Evolutionary conservation across 1,140 invertebrate species (phyloP), one percentile per base, ranked within the genome.

Genomic region (Zophobas atratus): DNA sequence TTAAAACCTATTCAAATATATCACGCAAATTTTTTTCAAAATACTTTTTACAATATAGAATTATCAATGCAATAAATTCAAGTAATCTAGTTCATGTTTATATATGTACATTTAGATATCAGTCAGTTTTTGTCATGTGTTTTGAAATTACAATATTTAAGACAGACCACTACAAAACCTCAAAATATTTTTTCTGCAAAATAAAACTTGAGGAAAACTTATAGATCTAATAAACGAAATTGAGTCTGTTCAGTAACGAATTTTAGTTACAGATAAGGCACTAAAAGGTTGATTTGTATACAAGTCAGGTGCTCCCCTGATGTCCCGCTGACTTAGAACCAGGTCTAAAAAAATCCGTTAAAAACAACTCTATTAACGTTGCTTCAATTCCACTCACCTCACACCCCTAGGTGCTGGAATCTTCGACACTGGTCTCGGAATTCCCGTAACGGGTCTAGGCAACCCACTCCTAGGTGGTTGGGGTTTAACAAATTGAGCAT

Each of bases 321-420:
- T 63, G 38, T 32, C 60, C 60, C 4, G 60, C 60, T 2, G 60
- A 67, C 20, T 43, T 67, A 32, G 57, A 63, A 38, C 36, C 35
- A 63, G 57, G 57, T 36, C 57, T 63, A n/a, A 38, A 63, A 36
- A 63, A 51, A 51, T 6, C 2, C 2, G 20, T n/a, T 6, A n/a
- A 2, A 51, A 20, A 5, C 3, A 46, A 46, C 8, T 46, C 3
- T 46, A 46, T 46, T 20, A 20, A 20, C 43, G 43, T 46, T 46
- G 3, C 3, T 2, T n/a, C 49, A 4, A 6, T 51, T 51, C 20
- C 71, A 76, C 35, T 73, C 75, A 81, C 80, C 78, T 51, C 33
- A 76, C 38, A 56, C 51, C 60, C 43, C 74, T 71, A 1, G 80
- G 80, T 6, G 67, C 80, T 34, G 80, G 80, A 57, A 81, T 81